phyloP scores from a whole-genome alignment of 1,140 invertebrate species.

The Trinorchestia longiramus region DNA sequence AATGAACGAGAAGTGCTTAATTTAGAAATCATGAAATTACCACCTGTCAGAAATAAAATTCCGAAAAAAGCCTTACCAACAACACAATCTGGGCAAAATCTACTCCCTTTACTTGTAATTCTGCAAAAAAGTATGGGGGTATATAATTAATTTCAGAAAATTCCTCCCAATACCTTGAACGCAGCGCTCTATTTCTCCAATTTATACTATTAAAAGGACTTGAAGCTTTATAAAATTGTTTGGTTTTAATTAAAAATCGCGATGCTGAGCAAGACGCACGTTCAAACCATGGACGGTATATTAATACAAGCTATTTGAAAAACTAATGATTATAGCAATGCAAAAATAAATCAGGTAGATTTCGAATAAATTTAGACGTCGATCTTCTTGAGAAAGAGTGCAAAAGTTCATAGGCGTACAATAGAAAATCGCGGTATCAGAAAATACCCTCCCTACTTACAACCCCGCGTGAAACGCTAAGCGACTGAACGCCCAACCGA shows the following conservation, averaged over 20 bases:
- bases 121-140: not conserved
- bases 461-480: not conserved
- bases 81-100: not conserved
- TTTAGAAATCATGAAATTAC: not conserved
- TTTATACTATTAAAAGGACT: not conserved
- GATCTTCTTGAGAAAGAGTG: not conserved
- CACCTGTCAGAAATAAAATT: not conserved
- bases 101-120: not conserved
- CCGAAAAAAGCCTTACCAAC: not conserved
- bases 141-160: not conserved
- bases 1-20: not conserved
- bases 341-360: not conserved
- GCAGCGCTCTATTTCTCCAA: not conserved
- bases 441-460: not conserved
- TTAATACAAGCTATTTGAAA: not conserved
- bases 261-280: not conserved
- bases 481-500: not conserved
- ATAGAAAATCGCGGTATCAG: not conserved
- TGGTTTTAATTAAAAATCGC: not conserved
- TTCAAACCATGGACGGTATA: not conserved
- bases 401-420: not conserved
- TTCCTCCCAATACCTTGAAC: not conserved
- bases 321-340: not conserved
- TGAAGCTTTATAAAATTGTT: not conserved
- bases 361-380: not conserved